Evolutionary conservation across 2,888 invertebrate genomes (phyloP).

Genomic region (Taphrorychus bicolor): DNA sequence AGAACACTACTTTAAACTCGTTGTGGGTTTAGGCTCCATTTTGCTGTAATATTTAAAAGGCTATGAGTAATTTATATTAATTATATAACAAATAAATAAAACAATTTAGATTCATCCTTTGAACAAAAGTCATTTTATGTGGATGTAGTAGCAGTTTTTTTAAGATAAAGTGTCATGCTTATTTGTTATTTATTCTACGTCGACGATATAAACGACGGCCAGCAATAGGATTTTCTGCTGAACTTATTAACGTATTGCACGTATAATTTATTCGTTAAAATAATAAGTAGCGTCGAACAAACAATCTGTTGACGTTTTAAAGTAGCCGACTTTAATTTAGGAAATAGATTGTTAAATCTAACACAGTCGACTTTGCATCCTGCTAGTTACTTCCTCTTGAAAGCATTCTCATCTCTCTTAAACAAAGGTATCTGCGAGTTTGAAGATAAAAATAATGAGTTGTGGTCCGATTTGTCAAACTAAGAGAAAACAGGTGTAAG

Average conservation of each 20-base stretch:
- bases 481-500: no score
- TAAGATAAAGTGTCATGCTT: no score
- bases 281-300: conserved; percentile 44
- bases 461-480: not conserved
- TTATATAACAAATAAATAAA: no score
- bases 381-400: conserved; percentile 61
- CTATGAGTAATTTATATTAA: no score
- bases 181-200: no score
- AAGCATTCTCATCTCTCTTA: conserved; percentile 60
- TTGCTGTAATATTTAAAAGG: no score
- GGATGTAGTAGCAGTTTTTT: no score
- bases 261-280: conserved; percentile 42
- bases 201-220: no score
- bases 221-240: not conserved
- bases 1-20: no score
- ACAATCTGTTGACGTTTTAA: conserved; percentile 52
- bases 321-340: conserved; percentile 59
- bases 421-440: conserved; percentile 54
- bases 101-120: no score
- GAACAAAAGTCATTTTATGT: no score
- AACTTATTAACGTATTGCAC: conserved; percentile 34
- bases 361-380: conserved; percentile 62
- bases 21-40: no score
- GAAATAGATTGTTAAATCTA: conserved; percentile 63
- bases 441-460: not conserved